A percentile compares a stretch with the other conserved stretches of the same genome.
These are phyloP conservation scores for Gobionotothen gibberifrons DNA, from an alignment of 2,797 vertebrate genomes.

Conservation along the genomic window DNA sequence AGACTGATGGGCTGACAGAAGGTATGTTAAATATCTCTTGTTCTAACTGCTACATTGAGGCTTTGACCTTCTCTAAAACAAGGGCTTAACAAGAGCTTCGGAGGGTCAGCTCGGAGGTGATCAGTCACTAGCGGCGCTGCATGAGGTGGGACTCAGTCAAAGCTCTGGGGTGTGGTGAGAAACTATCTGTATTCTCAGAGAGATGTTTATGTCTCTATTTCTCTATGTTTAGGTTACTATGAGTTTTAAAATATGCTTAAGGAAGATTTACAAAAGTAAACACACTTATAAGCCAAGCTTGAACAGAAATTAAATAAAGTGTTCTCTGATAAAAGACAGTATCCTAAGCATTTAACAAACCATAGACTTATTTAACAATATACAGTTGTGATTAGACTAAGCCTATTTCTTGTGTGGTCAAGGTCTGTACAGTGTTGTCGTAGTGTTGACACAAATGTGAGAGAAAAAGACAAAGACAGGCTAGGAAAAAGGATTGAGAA, in stretches of 20 bases:
- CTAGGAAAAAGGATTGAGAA: constrained; percentile 13
- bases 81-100: constrained; percentile 83
- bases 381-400: background rate
- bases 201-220: constrained; percentile 16
- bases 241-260: constrained; percentile 1
- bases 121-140: constrained; percentile 77
- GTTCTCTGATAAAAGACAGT: background rate
- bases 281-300: constrained; percentile 10
- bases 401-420: background rate
- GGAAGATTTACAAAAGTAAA: constrained; percentile 21
- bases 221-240: constrained; percentile 12
- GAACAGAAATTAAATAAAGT: background rate
- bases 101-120: constrained; percentile 81
- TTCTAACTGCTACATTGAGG: constrained; percentile 84
- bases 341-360: background rate
- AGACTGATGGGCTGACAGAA: constrained; percentile 87
- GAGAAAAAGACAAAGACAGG: constrained; percentile 16
- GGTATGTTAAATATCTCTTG: constrained; percentile 91
- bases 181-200: constrained; percentile 45
- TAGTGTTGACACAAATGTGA: background rate
- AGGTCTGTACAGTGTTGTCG: background rate
- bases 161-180: constrained; percentile 49
- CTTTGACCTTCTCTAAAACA: constrained; percentile 82
- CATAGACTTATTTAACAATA: background rate
- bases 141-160: constrained; percentile 63